Evolutionary conservation across 2,888 invertebrate genomes (phyloP).

Genomic region (Therioaphis trifolii): DNA sequence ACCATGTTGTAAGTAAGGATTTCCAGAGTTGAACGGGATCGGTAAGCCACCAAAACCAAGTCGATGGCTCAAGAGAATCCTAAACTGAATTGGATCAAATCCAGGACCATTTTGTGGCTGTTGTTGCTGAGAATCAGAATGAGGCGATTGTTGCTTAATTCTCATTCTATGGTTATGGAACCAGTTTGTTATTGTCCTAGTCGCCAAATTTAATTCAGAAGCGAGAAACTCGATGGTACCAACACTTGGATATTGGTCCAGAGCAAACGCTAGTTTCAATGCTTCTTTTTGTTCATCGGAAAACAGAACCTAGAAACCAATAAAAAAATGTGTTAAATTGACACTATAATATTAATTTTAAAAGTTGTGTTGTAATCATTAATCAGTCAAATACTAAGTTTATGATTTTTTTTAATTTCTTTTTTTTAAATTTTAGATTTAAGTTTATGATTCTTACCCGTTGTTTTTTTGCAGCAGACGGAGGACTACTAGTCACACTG

Average conservation of each 20-base stretch:
- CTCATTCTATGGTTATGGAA: conserved; percentile 99
- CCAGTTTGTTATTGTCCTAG: conserved; percentile 99
- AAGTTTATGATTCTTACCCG: conserved; percentile 76
- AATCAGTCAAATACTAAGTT: neutral
- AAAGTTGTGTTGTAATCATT: neutral
- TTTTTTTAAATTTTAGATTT: too few relatives aligned
- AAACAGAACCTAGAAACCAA: conserved; percentile 76
- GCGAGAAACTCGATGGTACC: conserved; percentile 96
- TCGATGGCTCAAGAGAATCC: conserved; percentile 88
- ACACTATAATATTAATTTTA: neutral
- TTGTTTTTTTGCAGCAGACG: conserved; percentile 91
- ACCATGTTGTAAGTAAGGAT: conserved; percentile 75
- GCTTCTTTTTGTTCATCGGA: conserved; percentile 99
- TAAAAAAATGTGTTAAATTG: neutral
- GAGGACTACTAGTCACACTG: conserved; percentile 84
- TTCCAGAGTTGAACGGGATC: conserved; percentile 73
- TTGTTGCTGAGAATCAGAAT: conserved; percentile 77
- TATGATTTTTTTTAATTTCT: too few relatives aligned
- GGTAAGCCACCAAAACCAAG: conserved; percentile 71
- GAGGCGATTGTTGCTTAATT: conserved; percentile 89
- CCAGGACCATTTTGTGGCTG: conserved; percentile 70
- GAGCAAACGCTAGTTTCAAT: conserved; percentile 89
- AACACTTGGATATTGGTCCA: conserved; percentile 97
- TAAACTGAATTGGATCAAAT: conserved; percentile 92
- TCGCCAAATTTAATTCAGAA: conserved; percentile 87